A percentile compares a stretch with the other conserved stretches of the same genome.
These are phyloP conservation scores for Lysandra coridon DNA, from an alignment of 2,888 invertebrate genomes.

Conservation along the genomic window DNA sequence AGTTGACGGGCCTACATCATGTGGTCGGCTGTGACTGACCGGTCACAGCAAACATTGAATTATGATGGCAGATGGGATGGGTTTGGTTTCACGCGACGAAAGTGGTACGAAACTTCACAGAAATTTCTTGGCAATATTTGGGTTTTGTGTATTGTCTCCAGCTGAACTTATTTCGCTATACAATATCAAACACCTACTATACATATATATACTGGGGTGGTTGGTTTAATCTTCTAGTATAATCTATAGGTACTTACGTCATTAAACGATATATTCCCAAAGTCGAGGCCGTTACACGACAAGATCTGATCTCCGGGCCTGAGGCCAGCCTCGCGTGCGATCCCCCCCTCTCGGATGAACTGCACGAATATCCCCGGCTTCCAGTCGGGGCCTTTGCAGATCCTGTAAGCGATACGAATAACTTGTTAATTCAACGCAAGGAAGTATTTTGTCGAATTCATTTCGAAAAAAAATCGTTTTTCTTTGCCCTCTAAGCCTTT, in stretches of 20 bases:
- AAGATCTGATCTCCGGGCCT: conserved; percentile 95
- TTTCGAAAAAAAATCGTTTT: neutral
- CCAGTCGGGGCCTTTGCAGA: conserved; percentile 92
- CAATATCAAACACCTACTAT: too few relatives aligned
- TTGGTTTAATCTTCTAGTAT: too few relatives aligned
- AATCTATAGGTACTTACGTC: conserved; percentile 76
- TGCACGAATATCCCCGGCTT: conserved; percentile 94
- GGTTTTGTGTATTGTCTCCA: too few relatives aligned
- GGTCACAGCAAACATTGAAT: too few relatives aligned
- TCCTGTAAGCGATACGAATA: conserved; percentile 70
- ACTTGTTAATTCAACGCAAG: neutral
- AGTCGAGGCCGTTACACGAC: conserved; percentile 91
- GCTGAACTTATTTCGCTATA: neutral
- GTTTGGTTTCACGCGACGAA: too few relatives aligned
- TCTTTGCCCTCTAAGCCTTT: too few relatives aligned
- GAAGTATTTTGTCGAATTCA: neutral
- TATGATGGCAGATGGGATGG: too few relatives aligned
- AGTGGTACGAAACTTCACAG: too few relatives aligned
- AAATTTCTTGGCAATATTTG: too few relatives aligned
- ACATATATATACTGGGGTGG: too few relatives aligned
- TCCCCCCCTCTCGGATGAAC: conserved; percentile 93
- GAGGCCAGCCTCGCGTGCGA: conserved; percentile 92
- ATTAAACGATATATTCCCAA: conserved; percentile 88
- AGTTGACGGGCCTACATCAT: too few relatives aligned
- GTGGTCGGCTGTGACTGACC: too few relatives aligned